A percentile compares a stretch with the other conserved stretches of the same genome.
Conservation (phyloP, 2,888 invertebrate species). For the Polyommatus icarus region DNA sequence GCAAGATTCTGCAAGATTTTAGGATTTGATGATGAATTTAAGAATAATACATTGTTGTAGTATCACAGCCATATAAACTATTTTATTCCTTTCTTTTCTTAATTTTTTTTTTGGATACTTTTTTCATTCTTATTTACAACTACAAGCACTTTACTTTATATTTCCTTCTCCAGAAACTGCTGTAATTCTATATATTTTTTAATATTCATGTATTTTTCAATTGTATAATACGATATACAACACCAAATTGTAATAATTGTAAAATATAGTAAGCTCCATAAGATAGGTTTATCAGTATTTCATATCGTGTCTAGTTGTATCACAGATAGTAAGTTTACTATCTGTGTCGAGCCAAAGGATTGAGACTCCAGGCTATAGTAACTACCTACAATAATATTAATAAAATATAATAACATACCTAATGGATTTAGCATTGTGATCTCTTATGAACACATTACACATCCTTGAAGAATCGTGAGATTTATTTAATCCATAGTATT, state of each 20-base stretch:
- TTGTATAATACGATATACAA: constrained; percentile 1
- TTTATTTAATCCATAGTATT: constrained; percentile 46
- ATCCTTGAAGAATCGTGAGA: constrained; percentile 42
- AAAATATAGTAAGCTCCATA: background rate
- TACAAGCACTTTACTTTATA: background rate
- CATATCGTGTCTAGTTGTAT: background rate
- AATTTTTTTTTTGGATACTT: background rate
- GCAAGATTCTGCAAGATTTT: too few relatives aligned
- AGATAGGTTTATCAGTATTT: constrained; percentile 8
- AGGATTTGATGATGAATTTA: too few relatives aligned
- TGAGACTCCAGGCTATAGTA: constrained; percentile 5
- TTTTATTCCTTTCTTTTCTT: too few relatives aligned
- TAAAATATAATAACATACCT: constrained; percentile 43
- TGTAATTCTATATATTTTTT: background rate
- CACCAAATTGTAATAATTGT: constrained; percentile 17
- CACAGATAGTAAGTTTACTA: too few relatives aligned
- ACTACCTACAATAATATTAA: constrained; percentile 21
- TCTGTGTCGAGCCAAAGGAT: constrained; percentile 6
- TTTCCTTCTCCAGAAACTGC: background rate
- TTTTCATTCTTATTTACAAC: background rate
- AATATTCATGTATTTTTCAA: background rate
- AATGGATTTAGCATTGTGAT: constrained; percentile 49
- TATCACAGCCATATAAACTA: too few relatives aligned
- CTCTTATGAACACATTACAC: constrained; percentile 48
- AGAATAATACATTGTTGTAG: too few relatives aligned